Conservation (phyloP, 1,140 invertebrate species). For the Brachionus rubens region DNA sequence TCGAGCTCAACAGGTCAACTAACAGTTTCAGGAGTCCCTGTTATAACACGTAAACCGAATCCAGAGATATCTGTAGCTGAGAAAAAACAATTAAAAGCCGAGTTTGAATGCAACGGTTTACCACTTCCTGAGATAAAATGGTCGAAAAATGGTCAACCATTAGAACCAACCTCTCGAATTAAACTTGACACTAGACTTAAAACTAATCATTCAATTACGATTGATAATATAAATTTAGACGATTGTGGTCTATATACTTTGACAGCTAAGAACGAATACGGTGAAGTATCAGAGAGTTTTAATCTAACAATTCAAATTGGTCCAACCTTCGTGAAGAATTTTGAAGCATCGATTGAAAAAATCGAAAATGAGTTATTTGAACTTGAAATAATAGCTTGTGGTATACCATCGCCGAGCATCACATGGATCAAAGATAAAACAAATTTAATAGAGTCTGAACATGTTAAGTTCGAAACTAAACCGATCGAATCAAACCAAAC, state of each 20-base stretch:
- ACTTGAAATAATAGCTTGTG: conserved; percentile 16
- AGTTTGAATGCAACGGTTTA: conserved; percentile 30
- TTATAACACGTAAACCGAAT: not conserved
- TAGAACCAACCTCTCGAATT: not conserved
- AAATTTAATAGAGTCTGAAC: not conserved
- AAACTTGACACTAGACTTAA: conserved; percentile 22
- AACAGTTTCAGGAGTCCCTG: conserved; percentile 49
- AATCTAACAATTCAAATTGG: not conserved
- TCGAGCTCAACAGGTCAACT: conserved; percentile 87
- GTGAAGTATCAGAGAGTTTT: conserved; percentile 53
- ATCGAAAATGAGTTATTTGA: conserved; percentile 2
- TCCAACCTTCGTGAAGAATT: not conserved
- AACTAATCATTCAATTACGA: conserved; percentile 48
- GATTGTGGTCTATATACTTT: conserved; percentile 82
- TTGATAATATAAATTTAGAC: conserved; percentile 76
- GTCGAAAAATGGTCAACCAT: conserved; percentile 25
- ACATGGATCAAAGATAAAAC: not conserved
- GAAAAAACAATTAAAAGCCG: conserved; percentile 35
- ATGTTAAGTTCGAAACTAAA: not conserved
- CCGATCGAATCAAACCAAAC: conserved; percentile 55
- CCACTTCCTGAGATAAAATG: not conserved
- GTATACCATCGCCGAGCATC: not conserved
- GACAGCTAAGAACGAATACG: conserved; percentile 77
- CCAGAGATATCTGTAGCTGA: not conserved
- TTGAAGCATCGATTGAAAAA: not conserved